Evolutionary conservation across 2,113 vertebrate species (phyloP), one percentile per base, ranked within the genome.

Genomic region (Anolis carolinensis): DNA sequence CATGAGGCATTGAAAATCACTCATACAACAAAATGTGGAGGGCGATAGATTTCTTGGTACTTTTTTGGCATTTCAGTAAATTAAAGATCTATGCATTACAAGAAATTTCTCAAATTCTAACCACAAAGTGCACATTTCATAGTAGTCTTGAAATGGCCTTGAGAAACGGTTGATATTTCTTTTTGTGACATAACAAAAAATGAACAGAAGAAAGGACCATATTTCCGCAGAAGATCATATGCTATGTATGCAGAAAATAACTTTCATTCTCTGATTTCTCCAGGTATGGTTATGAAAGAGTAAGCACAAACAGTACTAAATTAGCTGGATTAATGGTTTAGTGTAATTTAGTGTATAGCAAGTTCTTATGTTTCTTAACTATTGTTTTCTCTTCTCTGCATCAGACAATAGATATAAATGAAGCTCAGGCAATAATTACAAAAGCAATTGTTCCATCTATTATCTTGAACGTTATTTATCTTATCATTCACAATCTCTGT

Each of bases 401-500:
- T 88, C 62, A 5, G 21, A 63, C 27, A 70, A 39, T 27, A 73
- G 10, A 1, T 63, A 39, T 14, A 39, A 70, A 59, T 3, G 72
- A 79, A 18, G 67, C 39, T 84, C 32, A 68, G 30, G 0, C 1
- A 90, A 8, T 86, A 90, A 81, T 27, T 89, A 16, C 25, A 81
- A 63, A n/a, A 67, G 25, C 73, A 82, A 62, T 78, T 39, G 27
- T 44, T 0, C 62, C 21, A 86, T 36, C 13, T 59, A 34, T 7
- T 52, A n/a, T 77, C 63, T 81, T 87, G 79, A 55, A 84, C n/a
- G n/a, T n/a, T n/a, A n/a, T 75, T 20, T 62, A 2, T 70, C 30
- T 63, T 63, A 82, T 84, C n/a, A 77, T 78, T 14, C 86, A 63
- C 44, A 87, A 82, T 50, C 13, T 1, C 0, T 85, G 72, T 34